phyloP scores from a whole-genome alignment of 2,113 vertebrate genomes.

The Callorhinus ursinus region DNA sequence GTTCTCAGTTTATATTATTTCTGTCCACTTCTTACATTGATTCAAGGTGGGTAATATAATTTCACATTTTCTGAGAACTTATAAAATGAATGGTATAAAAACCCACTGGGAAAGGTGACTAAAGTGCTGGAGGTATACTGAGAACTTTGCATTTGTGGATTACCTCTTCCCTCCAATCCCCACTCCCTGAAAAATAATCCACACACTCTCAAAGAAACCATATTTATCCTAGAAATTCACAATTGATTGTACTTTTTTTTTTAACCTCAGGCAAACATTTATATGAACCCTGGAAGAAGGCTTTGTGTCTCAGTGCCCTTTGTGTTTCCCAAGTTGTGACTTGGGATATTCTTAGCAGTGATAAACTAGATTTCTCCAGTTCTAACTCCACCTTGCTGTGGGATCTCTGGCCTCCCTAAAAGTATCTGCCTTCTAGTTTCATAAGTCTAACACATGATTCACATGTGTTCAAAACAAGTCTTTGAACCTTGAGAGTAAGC shows the following conservation, averaged over 20 bases:
- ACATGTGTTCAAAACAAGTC: neutral
- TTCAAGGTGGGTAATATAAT: neutral
- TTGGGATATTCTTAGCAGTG: neutral
- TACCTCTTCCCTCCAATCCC: neutral
- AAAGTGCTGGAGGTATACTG: neutral
- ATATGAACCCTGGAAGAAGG: neutral
- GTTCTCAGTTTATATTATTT: conserved; percentile 29
- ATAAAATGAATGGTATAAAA: neutral
- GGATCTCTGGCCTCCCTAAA: neutral
- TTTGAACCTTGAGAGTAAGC: neutral
- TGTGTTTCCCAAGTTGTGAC: neutral
- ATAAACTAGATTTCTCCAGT: conserved; percentile 2
- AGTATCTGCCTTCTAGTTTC: neutral
- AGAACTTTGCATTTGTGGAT: neutral
- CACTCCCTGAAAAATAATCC: neutral
- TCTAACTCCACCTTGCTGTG: neutral
- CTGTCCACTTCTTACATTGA: conserved; percentile 8
- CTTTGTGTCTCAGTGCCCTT: neutral
- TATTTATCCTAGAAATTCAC: neutral
- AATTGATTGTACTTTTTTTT: conserved; percentile 19
- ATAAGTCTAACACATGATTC: neutral
- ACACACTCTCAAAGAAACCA: neutral
- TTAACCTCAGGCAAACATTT: neutral
- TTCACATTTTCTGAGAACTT: neutral
- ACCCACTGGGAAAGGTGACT: neutral